These are phyloP conservation scores for Cisticola juncidis DNA, from an alignment of 2,113 vertebrate species.

Conservation along the genomic window DNA sequence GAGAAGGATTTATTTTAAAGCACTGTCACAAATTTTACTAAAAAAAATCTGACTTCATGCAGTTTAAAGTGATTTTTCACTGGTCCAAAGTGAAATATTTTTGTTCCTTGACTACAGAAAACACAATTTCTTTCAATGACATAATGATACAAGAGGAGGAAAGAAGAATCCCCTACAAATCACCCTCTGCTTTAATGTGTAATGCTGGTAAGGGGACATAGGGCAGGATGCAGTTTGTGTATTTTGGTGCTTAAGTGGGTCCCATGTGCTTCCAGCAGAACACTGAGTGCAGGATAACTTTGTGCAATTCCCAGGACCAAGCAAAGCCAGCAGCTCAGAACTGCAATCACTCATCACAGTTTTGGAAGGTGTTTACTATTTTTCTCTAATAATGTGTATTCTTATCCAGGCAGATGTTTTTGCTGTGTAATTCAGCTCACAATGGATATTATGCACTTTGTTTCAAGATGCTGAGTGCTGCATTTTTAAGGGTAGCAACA, in stretches of 20 bases:
- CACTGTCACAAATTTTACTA: background rate
- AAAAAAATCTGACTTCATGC: background rate
- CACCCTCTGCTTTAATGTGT: background rate
- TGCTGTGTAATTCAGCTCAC: constrained; percentile 12
- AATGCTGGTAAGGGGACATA: background rate
- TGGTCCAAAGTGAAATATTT: background rate
- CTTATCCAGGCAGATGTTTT: background rate
- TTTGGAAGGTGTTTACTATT: background rate
- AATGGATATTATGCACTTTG: constrained; percentile 28
- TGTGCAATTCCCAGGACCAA: background rate
- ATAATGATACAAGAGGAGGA: background rate
- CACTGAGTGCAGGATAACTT: background rate
- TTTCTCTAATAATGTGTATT: background rate
- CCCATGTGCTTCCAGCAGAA: background rate
- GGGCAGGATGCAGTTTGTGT: background rate
- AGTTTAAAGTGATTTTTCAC: background rate
- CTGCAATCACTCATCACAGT: rapidly evolving
- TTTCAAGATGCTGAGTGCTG: constrained; percentile 52
- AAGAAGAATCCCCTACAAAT: background rate
- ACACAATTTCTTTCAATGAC: background rate
- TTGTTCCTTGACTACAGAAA: background rate
- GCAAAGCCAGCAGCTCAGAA: background rate
- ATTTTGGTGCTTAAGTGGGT: background rate
- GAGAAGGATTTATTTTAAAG: background rate
- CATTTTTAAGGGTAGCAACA: constrained; percentile 55